These are phyloP conservation scores for Coluber constrictor DNA, from an alignment of 2,797 vertebrate genomes.

Conservation along the genomic window DNA sequence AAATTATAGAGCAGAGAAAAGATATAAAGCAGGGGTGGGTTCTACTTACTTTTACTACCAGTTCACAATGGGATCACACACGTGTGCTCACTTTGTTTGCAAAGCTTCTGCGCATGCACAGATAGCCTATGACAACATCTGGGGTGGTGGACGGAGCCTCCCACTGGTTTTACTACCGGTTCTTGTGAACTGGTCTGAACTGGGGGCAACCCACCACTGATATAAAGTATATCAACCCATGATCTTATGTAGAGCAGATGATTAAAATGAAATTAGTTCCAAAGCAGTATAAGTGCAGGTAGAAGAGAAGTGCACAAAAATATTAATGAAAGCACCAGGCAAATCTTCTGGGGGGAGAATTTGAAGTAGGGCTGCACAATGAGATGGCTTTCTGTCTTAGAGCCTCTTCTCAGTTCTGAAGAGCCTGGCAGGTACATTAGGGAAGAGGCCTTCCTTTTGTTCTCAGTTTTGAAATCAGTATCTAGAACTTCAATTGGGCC, in stretches of 20 bases:
- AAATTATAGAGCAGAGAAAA: neutral
- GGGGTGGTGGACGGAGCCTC: no score
- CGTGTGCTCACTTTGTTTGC: no score
- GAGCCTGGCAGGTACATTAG: neutral
- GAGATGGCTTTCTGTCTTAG: neutral
- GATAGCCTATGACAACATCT: no score
- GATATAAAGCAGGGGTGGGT: neutral
- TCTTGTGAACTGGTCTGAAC: no score
- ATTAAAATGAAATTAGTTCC: neutral
- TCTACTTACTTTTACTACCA: no score
- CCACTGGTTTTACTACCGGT: no score
- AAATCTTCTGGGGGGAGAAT: neutral
- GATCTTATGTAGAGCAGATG: neutral
- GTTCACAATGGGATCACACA: no score
- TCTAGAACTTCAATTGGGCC: neutral
- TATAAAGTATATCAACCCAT: no score
- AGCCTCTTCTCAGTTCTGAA: neutral
- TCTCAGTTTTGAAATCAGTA: neutral
- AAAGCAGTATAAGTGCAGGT: neutral
- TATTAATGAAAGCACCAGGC: neutral
- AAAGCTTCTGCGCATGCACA: no score
- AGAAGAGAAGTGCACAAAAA: neutral
- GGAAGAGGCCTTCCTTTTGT: neutral
- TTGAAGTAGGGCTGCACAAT: neutral
- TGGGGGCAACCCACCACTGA: no score